phyloP scores from a whole-genome alignment of 2,888 invertebrate species.

The Ormyrus rosae region DNA sequence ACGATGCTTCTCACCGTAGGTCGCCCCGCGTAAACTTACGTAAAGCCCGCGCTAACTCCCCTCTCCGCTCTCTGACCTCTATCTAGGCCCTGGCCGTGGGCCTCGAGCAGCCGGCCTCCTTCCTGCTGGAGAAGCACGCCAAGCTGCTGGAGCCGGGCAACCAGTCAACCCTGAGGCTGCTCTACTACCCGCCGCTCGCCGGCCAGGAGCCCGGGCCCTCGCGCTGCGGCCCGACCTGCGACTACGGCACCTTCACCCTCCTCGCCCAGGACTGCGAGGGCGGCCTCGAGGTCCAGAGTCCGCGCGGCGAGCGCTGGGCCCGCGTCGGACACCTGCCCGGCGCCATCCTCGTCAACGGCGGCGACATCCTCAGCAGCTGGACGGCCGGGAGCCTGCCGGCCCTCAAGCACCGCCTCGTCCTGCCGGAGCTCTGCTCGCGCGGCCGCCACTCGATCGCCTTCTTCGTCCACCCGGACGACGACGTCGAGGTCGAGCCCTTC shows the following conservation, averaged over 20 bases:
- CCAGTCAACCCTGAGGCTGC: slow-evolving; percentile 82
- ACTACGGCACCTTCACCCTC: slow-evolving; percentile 86
- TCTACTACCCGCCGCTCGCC: slow-evolving; percentile 83
- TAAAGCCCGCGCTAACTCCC: slow-evolving; percentile 1
- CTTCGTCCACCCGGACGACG: slow-evolving; percentile 85
- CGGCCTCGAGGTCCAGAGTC: slow-evolving; percentile 84
- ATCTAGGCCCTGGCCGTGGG: slow-evolving; percentile 73
- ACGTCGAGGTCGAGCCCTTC: slow-evolving; percentile 77
- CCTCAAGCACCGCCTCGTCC: slow-evolving; percentile 84
- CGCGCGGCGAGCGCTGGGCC: slow-evolving; percentile 83
- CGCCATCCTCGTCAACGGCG: slow-evolving; percentile 86
- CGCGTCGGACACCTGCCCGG: slow-evolving; percentile 86
- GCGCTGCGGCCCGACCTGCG: slow-evolving; percentile 84
- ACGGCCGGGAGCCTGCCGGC: slow-evolving; percentile 84
- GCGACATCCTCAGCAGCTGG: slow-evolving; percentile 86
- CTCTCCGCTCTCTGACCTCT: slow-evolving; percentile 45
- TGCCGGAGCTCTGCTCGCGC: slow-evolving; percentile 82
- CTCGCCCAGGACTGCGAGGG: slow-evolving; percentile 85
- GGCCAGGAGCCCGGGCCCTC: slow-evolving; percentile 76
- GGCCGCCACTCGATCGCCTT: slow-evolving; percentile 87
- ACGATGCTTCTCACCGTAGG: slow-evolving; percentile 80
- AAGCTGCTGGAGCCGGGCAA: slow-evolving; percentile 82
- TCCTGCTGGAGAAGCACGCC: slow-evolving; percentile 82
- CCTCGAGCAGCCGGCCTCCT: slow-evolving; percentile 79
- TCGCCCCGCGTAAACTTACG: slow-evolving; percentile 49